Base-by-base conservation (phyloP, 2,113 vertebrate species). In the Diadophis punctatus region DNA sequence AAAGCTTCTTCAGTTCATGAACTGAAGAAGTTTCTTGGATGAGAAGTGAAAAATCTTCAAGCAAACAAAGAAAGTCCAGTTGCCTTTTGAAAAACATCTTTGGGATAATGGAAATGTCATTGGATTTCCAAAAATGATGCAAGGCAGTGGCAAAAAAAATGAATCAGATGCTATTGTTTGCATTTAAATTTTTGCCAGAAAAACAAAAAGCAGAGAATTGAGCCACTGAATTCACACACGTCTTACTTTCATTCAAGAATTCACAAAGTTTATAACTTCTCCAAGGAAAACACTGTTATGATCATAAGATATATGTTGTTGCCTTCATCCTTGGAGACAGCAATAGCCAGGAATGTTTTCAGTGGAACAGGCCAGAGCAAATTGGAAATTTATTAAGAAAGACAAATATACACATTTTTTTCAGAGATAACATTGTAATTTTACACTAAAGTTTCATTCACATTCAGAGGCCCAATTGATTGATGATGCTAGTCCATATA, bases 151-250 rank as follows among this genome's bases (percentile, higher is more conserved):
- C 86, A n/a, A 49, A 86, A 92, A 93, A 68, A 94, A 49, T 96
- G 16, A 97, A 95, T 25, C 63, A 93, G 89, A 92, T 90, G 25
- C 91, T 95, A 25, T 90, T 96, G 43, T 84, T 88, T 34, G 52
- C 89, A 90, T 88, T 63, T 39, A 90, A 43, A 92, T 90, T 46
- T 34, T 53, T 95, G 16, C 56, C 91, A 55, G 90, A 88, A 30
- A 51, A 95, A 48, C 0, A 30, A 56, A 49, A 89, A 4, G 1
- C 89, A 58, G 90, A 55, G 46, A 94, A 91, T 39, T 86, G 55
- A 93, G 80, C 46, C 6, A 86, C 49, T n/a, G 80, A 58, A 34
- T 90, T 74, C 20, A 56, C 90, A 27, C 27, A 56, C 88, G 22
- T 90, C 89, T 39, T 90, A 90, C 12, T 22, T 91, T 86, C 20